Evolutionary conservation across 2,113 vertebrate genomes (phyloP).

Genomic region (Gobiocypris rarus): DNA sequence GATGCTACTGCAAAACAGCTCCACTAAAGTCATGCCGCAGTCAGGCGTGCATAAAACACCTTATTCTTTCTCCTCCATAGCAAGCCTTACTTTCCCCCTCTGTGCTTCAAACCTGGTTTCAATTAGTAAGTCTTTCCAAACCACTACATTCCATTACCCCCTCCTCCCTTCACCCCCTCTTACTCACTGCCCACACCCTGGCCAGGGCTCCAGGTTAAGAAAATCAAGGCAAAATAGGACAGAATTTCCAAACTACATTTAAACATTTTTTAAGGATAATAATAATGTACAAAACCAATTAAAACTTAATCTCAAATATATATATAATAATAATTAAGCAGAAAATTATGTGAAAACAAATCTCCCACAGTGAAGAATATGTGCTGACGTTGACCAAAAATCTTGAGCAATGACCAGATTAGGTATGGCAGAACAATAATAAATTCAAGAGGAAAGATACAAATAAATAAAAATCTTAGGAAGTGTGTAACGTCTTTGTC

Average conservation of each 20-base stretch:
- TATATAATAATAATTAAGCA: too few relatives aligned
- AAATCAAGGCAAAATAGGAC: slow-evolving; percentile 59
- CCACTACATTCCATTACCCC: slow-evolving; percentile 83
- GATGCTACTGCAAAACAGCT: not conserved
- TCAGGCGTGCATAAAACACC: slow-evolving; percentile 47
- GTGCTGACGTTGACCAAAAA: slow-evolving; percentile 38
- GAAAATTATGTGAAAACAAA: not conserved
- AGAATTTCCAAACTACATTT: slow-evolving; percentile 38
- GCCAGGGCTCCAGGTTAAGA: slow-evolving; percentile 64
- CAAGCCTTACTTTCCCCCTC: slow-evolving; percentile 61
- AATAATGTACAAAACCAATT: not conserved
- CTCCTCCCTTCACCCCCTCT: slow-evolving; percentile 62
- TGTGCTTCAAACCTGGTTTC: slow-evolving; percentile 80
- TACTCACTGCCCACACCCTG: slow-evolving; percentile 66
- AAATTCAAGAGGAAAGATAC: not conserved
- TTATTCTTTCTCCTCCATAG: slow-evolving; percentile 60
- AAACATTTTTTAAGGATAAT: not conserved
- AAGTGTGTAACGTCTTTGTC: not conserved
- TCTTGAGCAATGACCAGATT: slow-evolving; percentile 31
- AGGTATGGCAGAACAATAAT: not conserved
- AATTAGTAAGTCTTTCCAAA: slow-evolving; percentile 86
- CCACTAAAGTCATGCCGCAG: slow-evolving; percentile 2
- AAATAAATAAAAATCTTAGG: not conserved
- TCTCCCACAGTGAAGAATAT: slow-evolving; percentile 16
- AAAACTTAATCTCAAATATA: not conserved